These are phyloP conservation scores for Luehdorfia chinensis DNA, from an alignment of 1,140 invertebrate species.

Conservation along the genomic window DNA sequence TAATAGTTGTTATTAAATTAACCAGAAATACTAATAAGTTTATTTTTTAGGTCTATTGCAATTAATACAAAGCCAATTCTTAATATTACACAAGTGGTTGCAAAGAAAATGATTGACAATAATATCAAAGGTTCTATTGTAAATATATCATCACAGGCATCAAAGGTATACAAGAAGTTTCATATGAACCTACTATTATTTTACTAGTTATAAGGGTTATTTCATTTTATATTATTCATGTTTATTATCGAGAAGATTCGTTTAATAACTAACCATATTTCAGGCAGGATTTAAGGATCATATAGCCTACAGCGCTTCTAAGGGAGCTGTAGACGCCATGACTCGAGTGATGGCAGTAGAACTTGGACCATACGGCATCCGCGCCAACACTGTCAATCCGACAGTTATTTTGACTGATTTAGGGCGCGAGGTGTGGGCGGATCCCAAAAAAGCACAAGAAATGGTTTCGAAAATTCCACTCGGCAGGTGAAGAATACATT, in stretches of 20 bases:
- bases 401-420: slow-evolving; percentile 93
- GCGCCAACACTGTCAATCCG: slow-evolving; percentile 93
- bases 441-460: slow-evolving; percentile 82
- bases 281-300: slow-evolving; percentile 85
- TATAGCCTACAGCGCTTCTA: slow-evolving; percentile 84
- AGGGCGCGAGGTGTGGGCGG: slow-evolving; percentile 88
- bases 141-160: slow-evolving; percentile 91
- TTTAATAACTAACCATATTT: no score
- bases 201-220: no score
- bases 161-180: slow-evolving; percentile 42
- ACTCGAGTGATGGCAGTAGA: slow-evolving; percentile 90
- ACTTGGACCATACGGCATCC: slow-evolving; percentile 89
- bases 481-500: slow-evolving; percentile 75
- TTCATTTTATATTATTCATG: slow-evolving; percentile 20
- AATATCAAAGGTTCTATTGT: slow-evolving; percentile 88
- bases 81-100: slow-evolving; percentile 89
- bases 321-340: slow-evolving; percentile 82
- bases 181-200: no score
- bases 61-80: slow-evolving; percentile 91
- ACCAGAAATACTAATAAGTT: no score
- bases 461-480: slow-evolving; percentile 90
- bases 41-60: slow-evolving; percentile 81
- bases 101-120: slow-evolving; percentile 84
- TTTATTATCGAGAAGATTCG: no score
- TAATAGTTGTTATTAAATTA: no score